These are phyloP conservation scores for Caenorhabditis sp. DNA, from an alignment of 2,888 invertebrate genomes.

Conservation along the genomic window DNA sequence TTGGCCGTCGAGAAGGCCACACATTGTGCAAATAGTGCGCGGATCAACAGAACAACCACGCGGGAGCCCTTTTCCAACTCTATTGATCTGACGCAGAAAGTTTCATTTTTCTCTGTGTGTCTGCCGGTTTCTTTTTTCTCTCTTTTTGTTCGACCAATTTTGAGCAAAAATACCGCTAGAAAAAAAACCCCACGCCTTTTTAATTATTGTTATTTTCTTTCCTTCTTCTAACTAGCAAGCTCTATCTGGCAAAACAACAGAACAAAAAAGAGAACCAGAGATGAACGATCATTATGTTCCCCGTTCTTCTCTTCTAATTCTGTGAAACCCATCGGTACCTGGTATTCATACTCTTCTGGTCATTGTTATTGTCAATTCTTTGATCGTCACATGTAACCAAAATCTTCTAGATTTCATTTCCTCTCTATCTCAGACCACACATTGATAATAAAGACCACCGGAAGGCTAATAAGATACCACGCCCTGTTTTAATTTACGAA, in stretches of 20 bases:
- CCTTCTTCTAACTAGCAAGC: neutral
- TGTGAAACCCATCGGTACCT: neutral
- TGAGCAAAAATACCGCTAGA: neutral
- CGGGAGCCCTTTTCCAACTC: constrained; percentile 21
- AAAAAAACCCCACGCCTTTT: neutral
- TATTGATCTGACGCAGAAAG: constrained; percentile 46
- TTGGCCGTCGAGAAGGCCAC: constrained; percentile 18
- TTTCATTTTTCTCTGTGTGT: constrained; percentile 43
- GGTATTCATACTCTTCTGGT: constrained; percentile 4
- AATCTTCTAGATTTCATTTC: neutral
- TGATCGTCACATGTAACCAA: neutral
- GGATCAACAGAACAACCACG: constrained; percentile 64
- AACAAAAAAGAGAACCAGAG: constrained; percentile 13
- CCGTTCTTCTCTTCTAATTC: neutral
- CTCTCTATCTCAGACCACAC: neutral
- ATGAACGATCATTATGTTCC: constrained; percentile 26
- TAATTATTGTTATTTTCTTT: neutral
- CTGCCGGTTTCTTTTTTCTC: constrained; percentile 3
- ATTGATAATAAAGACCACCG: constrained; percentile 8
- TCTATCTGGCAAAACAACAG: neutral
- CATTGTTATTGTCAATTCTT: neutral
- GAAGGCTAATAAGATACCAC: neutral
- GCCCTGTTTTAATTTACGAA: neutral
- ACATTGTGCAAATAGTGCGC: constrained; percentile 54
- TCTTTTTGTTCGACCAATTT: neutral